Conservation (phyloP, 2,888 invertebrate genomes). For the Mellilla xanthometata region DNA sequence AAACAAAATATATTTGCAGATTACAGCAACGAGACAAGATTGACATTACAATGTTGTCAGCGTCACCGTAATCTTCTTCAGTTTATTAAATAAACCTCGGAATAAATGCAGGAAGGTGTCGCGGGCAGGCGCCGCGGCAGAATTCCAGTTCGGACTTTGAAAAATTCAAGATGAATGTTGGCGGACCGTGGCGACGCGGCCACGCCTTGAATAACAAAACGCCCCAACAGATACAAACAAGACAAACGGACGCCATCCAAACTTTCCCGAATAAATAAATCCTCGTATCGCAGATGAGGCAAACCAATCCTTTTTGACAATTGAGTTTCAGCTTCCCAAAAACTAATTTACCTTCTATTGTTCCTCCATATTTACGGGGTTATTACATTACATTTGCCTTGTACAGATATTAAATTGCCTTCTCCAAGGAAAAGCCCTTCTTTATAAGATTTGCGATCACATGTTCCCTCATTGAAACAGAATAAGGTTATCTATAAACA, state of each 20-base stretch:
- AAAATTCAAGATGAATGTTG: slow-evolving; percentile 39
- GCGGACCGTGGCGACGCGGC: slow-evolving; percentile 34
- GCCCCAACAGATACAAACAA: slow-evolving; percentile 36
- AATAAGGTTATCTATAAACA: slow-evolving; percentile 39
- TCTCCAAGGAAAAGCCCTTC: slow-evolving; percentile 52
- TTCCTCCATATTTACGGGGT: slow-evolving; percentile 71
- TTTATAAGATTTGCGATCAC: slow-evolving; percentile 53
- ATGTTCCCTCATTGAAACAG: slow-evolving; percentile 26
- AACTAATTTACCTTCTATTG: slow-evolving; percentile 75
- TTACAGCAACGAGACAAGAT: too few relatives aligned
- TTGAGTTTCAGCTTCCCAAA: slow-evolving; percentile 66
- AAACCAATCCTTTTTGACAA: slow-evolving; percentile 62
- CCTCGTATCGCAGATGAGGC: slow-evolving; percentile 43
- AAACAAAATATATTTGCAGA: too few relatives aligned
- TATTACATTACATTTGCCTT: slow-evolving; percentile 70
- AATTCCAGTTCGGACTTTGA: slow-evolving; percentile 35
- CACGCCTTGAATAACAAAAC: slow-evolving; percentile 42
- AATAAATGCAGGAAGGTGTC: slow-evolving; percentile 16
- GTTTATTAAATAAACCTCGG: too few relatives aligned
- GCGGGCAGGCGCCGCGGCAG: slow-evolving; percentile 18
- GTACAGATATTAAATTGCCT: slow-evolving; percentile 73
- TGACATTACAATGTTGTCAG: too few relatives aligned
- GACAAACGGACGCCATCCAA: slow-evolving; percentile 35
- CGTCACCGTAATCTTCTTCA: too few relatives aligned
- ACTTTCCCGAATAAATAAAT: slow-evolving; percentile 38